Percentiles rank a stretch among this genome's conserved stretches.
These are phyloP conservation scores for Trachelus troglodyta DNA, from an alignment of 2,888 invertebrate genomes.

Conservation along the genomic window DNA sequence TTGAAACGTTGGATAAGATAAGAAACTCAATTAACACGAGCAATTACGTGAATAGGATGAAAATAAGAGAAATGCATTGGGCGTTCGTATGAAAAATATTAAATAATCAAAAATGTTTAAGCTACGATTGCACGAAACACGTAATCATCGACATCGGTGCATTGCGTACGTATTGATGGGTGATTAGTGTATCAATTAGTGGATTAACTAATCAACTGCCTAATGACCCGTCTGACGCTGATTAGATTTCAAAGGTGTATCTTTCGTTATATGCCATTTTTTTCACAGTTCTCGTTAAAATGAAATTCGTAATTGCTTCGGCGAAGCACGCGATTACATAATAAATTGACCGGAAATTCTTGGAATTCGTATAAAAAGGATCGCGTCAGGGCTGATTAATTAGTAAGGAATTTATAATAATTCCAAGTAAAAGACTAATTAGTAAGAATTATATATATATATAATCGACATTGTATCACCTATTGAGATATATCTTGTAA, in stretches of 20 bases:
- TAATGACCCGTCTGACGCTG: not conserved
- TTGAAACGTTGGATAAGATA: not conserved
- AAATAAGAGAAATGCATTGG: not conserved
- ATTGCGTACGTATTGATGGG: not conserved
- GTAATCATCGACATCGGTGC: not conserved
- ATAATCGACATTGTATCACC: not conserved
- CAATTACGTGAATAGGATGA: not conserved
- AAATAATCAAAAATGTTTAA: not conserved
- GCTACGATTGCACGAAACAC: not conserved
- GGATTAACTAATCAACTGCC: not conserved
- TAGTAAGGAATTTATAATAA: not conserved
- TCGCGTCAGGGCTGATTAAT: not conserved
- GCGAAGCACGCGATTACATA: not conserved
- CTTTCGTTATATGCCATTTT: not conserved
- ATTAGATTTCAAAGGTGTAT: not conserved
- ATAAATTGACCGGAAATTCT: not conserved
- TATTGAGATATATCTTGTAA: not conserved
- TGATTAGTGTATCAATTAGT: not conserved
- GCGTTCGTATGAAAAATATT: not conserved
- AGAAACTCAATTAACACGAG: not conserved
- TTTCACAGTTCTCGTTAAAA: not conserved
- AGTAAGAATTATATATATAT: slow-evolving; percentile 1
- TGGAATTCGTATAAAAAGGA: not conserved
- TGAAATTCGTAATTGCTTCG: not conserved
- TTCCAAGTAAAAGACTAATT: not conserved